Conservation (phyloP, 35 echinoderm and acorn worm species). For the Lytechinus variegatus region DNA sequence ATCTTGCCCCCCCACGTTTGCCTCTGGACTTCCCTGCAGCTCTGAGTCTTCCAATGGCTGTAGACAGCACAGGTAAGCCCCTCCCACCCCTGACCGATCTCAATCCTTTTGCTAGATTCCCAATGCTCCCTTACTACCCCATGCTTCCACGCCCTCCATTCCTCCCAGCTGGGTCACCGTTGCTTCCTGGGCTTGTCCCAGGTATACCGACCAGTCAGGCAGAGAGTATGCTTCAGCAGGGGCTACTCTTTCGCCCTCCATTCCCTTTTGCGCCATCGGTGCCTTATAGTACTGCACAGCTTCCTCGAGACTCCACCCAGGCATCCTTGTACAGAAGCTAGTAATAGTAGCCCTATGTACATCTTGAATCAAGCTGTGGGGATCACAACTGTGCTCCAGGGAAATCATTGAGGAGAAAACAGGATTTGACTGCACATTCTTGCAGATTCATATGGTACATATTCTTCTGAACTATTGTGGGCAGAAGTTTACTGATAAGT, state of each 20-base stretch:
- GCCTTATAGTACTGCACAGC: slow-evolving; percentile 20
- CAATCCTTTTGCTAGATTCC: slow-evolving; percentile 28
- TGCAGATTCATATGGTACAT: not conserved
- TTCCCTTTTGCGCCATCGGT: slow-evolving; percentile 48
- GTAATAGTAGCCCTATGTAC: not conserved
- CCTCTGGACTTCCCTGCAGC: slow-evolving; percentile 48
- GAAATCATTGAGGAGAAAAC: not conserved
- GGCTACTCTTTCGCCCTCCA: slow-evolving; percentile 64
- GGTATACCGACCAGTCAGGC: slow-evolving; percentile 56
- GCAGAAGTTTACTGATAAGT: not conserved
- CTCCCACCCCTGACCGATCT: slow-evolving; percentile 23
- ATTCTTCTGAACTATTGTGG: not conserved
- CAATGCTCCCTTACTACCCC: slow-evolving; percentile 61
- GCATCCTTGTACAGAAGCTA: slow-evolving; percentile 31
- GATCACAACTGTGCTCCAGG: not conserved
- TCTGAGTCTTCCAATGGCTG: slow-evolving; percentile 50
- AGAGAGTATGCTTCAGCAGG: slow-evolving; percentile 61
- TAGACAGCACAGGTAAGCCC: slow-evolving; percentile 50
- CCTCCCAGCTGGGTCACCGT: slow-evolving; percentile 61
- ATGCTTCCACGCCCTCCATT: slow-evolving; percentile 63
- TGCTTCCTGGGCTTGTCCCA: slow-evolving; percentile 65
- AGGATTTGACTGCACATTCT: not conserved
- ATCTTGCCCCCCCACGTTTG: slow-evolving; percentile 19
- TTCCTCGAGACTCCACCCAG: not conserved
- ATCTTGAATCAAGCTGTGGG: not conserved